These are phyloP conservation scores for Antechinus flavipes DNA, from an alignment of 2,113 vertebrate species.

Conservation along the genomic window DNA sequence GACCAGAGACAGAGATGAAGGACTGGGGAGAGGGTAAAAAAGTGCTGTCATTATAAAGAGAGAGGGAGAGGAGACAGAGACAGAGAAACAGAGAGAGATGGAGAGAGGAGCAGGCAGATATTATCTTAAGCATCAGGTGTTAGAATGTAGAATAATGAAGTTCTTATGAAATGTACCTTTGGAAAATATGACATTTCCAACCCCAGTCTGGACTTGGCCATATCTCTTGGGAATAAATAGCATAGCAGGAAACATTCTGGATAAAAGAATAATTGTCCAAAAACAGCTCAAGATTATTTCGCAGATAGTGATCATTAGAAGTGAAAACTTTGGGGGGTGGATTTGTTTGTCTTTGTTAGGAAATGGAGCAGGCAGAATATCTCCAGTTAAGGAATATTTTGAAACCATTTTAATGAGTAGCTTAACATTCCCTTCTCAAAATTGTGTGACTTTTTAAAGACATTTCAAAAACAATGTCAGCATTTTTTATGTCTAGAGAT, in stretches of 20 bases:
- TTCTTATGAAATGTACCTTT: neutral
- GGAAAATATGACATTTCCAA: neutral
- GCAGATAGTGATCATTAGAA: neutral
- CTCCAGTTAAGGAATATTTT: neutral
- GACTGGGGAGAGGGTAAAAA: neutral
- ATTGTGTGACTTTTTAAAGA: neutral
- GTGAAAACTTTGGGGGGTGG: neutral
- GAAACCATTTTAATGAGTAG: neutral
- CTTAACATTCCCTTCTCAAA: constrained; percentile 5
- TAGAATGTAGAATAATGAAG: neutral
- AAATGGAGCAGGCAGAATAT: neutral
- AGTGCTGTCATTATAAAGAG: neutral
- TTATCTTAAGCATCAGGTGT: neutral
- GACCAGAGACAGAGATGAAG: neutral
- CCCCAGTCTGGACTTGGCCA: neutral
- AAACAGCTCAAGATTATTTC: neutral
- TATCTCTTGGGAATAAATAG: neutral
- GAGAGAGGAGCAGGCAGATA: neutral
- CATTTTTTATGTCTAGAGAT: neutral
- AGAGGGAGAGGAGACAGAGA: too few species aligned
- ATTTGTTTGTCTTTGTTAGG: neutral
- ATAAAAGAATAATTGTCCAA: neutral
- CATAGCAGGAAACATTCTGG: neutral
- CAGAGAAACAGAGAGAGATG: neutral
- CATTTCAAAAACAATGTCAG: neutral